Conservation (phyloP, 2,113 vertebrate species). For the Chauna torquata region DNA sequence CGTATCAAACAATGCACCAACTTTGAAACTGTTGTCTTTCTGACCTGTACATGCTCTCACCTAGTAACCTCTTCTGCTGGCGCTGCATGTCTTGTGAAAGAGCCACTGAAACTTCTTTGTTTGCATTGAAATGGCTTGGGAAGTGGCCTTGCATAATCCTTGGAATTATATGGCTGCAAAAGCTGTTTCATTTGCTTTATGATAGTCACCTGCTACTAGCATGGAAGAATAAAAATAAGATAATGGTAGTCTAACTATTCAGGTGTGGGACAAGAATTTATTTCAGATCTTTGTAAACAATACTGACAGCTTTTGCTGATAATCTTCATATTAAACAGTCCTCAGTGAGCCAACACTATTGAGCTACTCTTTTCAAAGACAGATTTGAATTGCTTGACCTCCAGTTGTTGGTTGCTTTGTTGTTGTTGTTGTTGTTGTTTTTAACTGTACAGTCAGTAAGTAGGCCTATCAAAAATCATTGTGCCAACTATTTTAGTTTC, state of each 20-base stretch:
- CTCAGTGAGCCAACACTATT: not conserved
- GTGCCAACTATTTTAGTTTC: not conserved
- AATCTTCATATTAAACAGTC: not conserved
- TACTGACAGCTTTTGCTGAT: not conserved
- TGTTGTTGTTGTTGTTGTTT: not conserved
- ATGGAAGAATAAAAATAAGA: not conserved
- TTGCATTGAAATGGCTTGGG: not conserved
- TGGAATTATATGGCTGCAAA: not conserved
- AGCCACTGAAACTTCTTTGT: not conserved
- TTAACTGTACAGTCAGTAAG: not conserved
- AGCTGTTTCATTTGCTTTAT: not conserved
- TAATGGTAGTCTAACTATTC: not conserved
- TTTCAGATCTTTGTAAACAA: not conserved
- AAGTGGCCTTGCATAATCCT: not conserved
- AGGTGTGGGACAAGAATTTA: not conserved
- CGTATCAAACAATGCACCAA: not conserved
- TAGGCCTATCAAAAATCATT: not conserved
- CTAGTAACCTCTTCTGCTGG: not conserved
- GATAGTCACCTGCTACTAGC: not conserved
- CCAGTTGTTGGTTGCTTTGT: not conserved
- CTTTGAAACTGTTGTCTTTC: not conserved
- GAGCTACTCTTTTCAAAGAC: not conserved
- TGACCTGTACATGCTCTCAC: not conserved
- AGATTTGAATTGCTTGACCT: not conserved
- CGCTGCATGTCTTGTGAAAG: not conserved